phyloP scores from a whole-genome alignment of 1,140 invertebrate species.

The Gryon sp. region DNA sequence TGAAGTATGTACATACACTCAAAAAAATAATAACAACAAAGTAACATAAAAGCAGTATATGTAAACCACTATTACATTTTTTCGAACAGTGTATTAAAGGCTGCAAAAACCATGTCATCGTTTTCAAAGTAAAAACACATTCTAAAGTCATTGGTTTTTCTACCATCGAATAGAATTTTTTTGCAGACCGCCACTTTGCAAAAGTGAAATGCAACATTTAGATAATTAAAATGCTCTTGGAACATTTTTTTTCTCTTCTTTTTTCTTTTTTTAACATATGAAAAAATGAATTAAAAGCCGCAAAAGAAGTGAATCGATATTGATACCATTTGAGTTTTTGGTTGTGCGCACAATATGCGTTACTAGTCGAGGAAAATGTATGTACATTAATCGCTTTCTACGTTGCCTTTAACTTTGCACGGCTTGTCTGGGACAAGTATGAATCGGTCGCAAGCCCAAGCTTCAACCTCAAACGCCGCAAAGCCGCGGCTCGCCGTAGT shows the following conservation, averaged over 20 bases:
- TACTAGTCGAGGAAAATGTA: slow-evolving; percentile 41
- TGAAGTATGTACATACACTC: background rate
- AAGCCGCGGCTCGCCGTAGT: slow-evolving; percentile 50
- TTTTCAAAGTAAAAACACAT: slow-evolving; percentile 26
- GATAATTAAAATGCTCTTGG: slow-evolving; percentile 15
- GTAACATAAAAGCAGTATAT: background rate
- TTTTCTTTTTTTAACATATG: slow-evolving; percentile 4
- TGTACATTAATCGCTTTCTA: slow-evolving; percentile 52
- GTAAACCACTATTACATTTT: slow-evolving; percentile 21
- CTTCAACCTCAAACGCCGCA: slow-evolving; percentile 55
- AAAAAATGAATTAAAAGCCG: slow-evolving; percentile 21
- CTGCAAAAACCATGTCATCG: slow-evolving; percentile 16
- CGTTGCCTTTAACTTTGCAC: slow-evolving; percentile 43
- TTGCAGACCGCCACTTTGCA: slow-evolving; percentile 8
- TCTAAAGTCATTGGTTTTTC: slow-evolving; percentile 19
- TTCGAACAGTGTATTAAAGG: slow-evolving; percentile 4
- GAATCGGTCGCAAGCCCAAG: slow-evolving; percentile 57
- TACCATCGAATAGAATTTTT: background rate
- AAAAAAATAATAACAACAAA: slow-evolving; percentile 1
- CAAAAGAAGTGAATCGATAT: slow-evolving; percentile 21
- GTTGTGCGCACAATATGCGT: slow-evolving; percentile 17
- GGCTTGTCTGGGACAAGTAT: slow-evolving; percentile 54
- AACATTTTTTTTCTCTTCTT: no score
- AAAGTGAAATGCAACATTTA: slow-evolving; percentile 25
- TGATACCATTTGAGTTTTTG: slow-evolving; percentile 2